phyloP scores from a whole-genome alignment of 2,888 invertebrate species.

The Tolmerus cingulatus region DNA sequence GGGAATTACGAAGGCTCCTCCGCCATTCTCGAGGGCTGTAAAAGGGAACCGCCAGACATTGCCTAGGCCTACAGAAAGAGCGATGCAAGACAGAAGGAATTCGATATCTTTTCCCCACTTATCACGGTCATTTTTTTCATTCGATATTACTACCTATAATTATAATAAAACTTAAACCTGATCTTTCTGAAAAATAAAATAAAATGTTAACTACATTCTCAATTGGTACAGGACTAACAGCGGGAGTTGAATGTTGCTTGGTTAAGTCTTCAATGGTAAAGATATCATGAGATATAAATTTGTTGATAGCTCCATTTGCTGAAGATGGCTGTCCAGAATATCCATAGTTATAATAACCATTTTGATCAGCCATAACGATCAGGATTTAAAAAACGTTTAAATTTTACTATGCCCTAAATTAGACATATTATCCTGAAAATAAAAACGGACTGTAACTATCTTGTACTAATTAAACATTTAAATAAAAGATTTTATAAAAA shows the following conservation, averaged over 20 bases:
- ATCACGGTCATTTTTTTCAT: slow-evolving; percentile 53
- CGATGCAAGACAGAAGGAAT: slow-evolving; percentile 70
- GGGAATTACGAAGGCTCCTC: slow-evolving; percentile 73
- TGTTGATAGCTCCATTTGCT: slow-evolving; percentile 17
- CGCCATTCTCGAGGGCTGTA: slow-evolving; percentile 72
- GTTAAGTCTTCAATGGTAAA: not conserved
- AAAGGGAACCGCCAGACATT: slow-evolving; percentile 75
- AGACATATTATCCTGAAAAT: not conserved
- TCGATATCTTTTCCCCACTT: slow-evolving; percentile 71
- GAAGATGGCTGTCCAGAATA: not conserved
- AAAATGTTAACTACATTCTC: not conserved
- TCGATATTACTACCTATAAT: not conserved
- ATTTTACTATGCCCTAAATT: not conserved
- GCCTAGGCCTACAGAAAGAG: slow-evolving; percentile 71
- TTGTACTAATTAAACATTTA: too few relatives aligned
- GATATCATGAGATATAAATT: not conserved
- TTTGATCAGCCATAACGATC: not conserved
- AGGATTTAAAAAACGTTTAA: not conserved
- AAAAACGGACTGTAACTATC: not conserved
- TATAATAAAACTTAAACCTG: not conserved
- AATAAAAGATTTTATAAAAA: too few relatives aligned
- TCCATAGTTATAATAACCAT: slow-evolving; percentile 7
- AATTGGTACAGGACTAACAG: not conserved
- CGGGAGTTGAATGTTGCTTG: not conserved
- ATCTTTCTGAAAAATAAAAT: not conserved